Conservation (phyloP, 1,140 invertebrate genomes). For the Eulimnadia texana region DNA sequence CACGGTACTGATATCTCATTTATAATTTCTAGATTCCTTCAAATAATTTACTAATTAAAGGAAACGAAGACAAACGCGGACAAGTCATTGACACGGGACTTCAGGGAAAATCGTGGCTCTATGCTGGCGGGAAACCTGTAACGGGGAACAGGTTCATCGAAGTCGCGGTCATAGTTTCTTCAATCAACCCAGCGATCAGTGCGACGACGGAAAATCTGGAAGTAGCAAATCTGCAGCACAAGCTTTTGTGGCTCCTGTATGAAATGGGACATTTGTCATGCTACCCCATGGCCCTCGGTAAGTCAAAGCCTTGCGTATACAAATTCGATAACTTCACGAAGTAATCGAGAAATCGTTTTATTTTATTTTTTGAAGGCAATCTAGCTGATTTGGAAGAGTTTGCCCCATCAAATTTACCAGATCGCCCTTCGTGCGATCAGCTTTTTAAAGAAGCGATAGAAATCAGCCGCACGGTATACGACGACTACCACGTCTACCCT, state of each 20-base stretch:
- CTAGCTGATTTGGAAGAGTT: constrained; percentile 84
- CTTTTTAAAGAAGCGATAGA: constrained; percentile 63
- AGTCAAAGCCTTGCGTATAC: constrained; percentile 1
- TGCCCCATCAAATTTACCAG: constrained; percentile 45
- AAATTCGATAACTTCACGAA: no score
- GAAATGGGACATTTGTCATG: constrained; percentile 73
- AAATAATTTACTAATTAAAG: no score
- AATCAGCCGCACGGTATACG: constrained; percentile 62
- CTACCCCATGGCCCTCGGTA: constrained; percentile 85
- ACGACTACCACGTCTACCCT: constrained; percentile 88
- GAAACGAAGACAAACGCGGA: constrained; percentile 88
- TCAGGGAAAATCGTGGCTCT: constrained; percentile 77
- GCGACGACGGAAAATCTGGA: constrained; percentile 74
- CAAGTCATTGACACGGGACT: constrained; percentile 70
- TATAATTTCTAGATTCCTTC: no score
- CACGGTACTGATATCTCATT: constrained; percentile 41
- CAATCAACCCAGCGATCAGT: constrained; percentile 82
- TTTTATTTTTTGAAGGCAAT: constrained; percentile 40
- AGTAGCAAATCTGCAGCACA: constrained; percentile 73
- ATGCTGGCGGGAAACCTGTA: constrained; percentile 85
- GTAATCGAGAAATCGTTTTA: no score
- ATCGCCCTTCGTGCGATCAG: constrained; percentile 34
- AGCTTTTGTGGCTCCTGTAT: constrained; percentile 79
- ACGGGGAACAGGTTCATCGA: constrained; percentile 78
- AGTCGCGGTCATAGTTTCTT: constrained; percentile 79